Evolutionary conservation across 2,888 invertebrate species (phyloP).

Genomic region (Amblyjoppa proteus): DNA sequence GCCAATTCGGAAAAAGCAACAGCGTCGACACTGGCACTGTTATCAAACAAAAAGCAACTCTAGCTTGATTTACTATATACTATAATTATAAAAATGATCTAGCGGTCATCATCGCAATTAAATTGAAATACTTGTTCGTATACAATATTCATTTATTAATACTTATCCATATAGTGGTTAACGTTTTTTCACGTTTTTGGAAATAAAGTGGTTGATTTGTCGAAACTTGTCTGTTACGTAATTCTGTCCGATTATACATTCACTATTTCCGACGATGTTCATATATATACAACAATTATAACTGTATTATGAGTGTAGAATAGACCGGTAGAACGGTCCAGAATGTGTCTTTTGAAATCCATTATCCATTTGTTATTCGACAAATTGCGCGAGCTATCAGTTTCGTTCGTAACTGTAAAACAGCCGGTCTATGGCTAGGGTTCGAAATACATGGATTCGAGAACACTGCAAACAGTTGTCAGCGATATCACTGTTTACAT

Average conservation of each 20-base stretch:
- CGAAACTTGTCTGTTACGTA: not conserved
- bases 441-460: not conserved
- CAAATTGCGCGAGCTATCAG: not conserved
- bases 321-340: not conserved
- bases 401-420: not conserved
- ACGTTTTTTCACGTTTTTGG: not conserved
- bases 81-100: not conserved
- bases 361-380: not conserved
- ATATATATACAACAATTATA: not conserved
- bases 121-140: not conserved
- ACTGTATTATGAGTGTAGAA: not conserved
- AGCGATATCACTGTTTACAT: not conserved
- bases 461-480: not conserved
- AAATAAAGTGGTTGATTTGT: not conserved
- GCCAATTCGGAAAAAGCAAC: slow-evolving; percentile 87
- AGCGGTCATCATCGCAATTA: no score
- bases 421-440: no score
- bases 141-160: no score
- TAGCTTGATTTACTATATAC: slow-evolving; percentile 84
- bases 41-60: slow-evolving; percentile 87
- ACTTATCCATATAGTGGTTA: not conserved
- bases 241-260: not conserved
- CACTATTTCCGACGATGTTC: not conserved
- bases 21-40: slow-evolving; percentile 86
- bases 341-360: not conserved